Percentiles rank a stretch among this genome's conserved stretches.
Evolutionary conservation across 2,797 vertebrate genomes (phyloP).

Genomic region (Oryzias dopingdopingensis): DNA sequence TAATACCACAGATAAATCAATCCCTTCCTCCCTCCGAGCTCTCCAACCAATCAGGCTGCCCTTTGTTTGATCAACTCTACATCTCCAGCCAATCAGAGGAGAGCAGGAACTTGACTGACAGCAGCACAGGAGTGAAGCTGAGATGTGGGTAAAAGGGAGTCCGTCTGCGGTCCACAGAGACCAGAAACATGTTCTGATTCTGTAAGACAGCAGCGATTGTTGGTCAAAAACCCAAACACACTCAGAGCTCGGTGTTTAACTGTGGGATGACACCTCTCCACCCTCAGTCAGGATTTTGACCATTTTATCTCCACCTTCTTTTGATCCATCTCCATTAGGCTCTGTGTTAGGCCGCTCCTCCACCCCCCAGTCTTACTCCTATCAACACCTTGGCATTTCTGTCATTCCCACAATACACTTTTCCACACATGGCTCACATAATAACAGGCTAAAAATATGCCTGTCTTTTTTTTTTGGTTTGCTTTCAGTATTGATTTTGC

Average conservation of each 20-base stretch:
- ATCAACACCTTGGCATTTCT: conserved; percentile 67
- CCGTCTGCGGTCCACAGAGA: conserved; percentile 63
- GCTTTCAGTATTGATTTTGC: conserved; percentile 86
- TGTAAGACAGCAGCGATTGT: too few species aligned
- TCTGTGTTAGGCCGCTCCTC: conserved; percentile 45
- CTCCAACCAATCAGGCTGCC: conserved; percentile 68
- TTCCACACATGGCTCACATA: conserved; percentile 83
- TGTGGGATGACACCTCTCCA: not conserved
- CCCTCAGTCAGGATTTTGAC: conserved; percentile 53
- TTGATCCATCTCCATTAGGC: conserved; percentile 75
- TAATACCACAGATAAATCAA: conserved; percentile 87
- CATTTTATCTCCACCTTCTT: conserved; percentile 70
- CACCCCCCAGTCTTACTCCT: conserved; percentile 47
- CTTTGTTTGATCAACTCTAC: conserved; percentile 67
- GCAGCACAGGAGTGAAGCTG: conserved; percentile 47
- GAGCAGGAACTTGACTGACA: conserved; percentile 56
- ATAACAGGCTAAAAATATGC: conserved; percentile 91
- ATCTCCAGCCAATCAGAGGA: conserved; percentile 65
- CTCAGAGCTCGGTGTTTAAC: too few species aligned
- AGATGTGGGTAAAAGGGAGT: conserved; percentile 64
- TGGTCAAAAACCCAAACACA: too few species aligned
- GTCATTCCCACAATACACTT: conserved; percentile 77
- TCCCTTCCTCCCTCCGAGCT: conserved; percentile 69
- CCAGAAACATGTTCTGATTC: conserved; percentile 26
- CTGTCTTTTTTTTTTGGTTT: conserved; percentile 73